phyloP scores from a whole-genome alignment of 1,140 invertebrate species.

The Acyrthosiphon pisum region DNA sequence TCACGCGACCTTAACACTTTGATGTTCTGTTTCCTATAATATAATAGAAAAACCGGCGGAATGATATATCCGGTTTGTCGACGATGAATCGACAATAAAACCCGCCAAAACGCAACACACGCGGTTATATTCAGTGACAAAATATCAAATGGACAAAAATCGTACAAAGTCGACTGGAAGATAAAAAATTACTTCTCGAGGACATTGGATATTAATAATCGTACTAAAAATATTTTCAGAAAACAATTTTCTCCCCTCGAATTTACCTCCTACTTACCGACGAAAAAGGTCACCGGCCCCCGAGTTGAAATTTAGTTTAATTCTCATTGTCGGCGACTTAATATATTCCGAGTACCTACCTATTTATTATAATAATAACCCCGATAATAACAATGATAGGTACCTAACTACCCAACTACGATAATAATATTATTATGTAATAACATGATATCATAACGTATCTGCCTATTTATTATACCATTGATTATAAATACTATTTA shows the following conservation, averaged over 20 bases:
- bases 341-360: background rate
- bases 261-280: background rate
- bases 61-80: background rate
- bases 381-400: background rate
- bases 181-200: background rate
- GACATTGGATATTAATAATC: background rate
- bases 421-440: conserved; percentile 3
- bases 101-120: background rate
- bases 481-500: too few species aligned
- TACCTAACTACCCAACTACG: background rate
- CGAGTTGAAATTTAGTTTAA: background rate
- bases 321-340: background rate
- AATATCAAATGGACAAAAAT: background rate
- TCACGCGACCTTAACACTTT: background rate
- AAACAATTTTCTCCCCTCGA: background rate
- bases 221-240: background rate
- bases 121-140: background rate
- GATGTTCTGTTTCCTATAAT: background rate
- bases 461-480: background rate
- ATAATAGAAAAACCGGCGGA: background rate
- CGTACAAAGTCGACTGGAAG: background rate
- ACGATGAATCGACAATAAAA: background rate
- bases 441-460: background rate
- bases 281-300: background rate
- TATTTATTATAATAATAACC: background rate